phyloP scores from a whole-genome alignment of 2,888 invertebrate species.

The Andrena chrysosceles region DNA sequence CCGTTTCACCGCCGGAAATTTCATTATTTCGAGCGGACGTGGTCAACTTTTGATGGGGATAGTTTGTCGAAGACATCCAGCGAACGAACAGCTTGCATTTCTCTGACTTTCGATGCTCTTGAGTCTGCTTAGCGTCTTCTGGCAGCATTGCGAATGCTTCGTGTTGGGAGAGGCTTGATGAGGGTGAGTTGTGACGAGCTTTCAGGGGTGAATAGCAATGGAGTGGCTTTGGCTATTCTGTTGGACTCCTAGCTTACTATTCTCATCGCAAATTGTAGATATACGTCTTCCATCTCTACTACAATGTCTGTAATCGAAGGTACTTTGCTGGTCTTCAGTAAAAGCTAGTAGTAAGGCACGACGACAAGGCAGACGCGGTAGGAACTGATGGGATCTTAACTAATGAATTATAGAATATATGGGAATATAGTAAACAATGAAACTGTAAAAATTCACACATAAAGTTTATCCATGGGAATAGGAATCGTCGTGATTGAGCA shows the following conservation, averaged over 20 bases:
- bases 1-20: background rate
- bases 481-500: no score
- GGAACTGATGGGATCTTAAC: no score
- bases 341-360: no score
- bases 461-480: no score
- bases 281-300: no score
- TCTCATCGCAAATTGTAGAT: no score
- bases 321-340: no score
- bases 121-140: background rate
- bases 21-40: conserved; percentile 26
- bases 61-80: background rate
- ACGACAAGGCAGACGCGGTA: no score
- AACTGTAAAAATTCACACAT: no score
- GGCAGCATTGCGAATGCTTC: background rate
- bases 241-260: no score
- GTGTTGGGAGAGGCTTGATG: background rate
- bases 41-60: background rate
- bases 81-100: background rate
- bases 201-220: background rate
- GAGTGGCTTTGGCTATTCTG: no score
- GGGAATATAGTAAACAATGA: background rate
- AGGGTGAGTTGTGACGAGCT: background rate
- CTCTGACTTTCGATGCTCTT: background rate
- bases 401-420: background rate
- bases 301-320: no score